These are phyloP conservation scores for Colistium nudipinnis DNA, from an alignment of 2,113 vertebrate species.

Conservation along the genomic window DNA sequence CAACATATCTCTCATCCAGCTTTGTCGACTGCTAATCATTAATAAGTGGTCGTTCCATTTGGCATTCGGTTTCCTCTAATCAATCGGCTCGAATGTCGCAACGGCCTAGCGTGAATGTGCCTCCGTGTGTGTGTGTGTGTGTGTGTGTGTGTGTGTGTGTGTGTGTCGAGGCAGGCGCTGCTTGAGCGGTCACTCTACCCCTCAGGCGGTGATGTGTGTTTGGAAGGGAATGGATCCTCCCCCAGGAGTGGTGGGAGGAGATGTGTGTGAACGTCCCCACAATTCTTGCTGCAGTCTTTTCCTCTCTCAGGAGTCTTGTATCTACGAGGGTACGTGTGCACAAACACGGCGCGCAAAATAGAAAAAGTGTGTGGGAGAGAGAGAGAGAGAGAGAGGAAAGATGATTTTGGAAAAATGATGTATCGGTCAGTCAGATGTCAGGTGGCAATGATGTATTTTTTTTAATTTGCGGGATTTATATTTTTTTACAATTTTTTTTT, in stretches of 20 bases:
- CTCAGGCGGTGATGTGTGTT: conserved; percentile 78
- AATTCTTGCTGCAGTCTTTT: conserved; percentile 71
- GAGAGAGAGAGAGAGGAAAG: too few species aligned
- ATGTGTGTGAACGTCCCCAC: conserved; percentile 64
- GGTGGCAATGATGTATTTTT: too few species aligned
- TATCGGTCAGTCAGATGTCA: too few species aligned
- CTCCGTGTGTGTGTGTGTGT: conserved; percentile 38
- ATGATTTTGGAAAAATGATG: too few species aligned
- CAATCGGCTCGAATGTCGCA: conserved; percentile 65
- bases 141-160: conserved; percentile 30
- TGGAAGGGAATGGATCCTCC: conserved; percentile 81
- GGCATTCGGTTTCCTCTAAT: conserved; percentile 67
- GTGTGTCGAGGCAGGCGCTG: conserved; percentile 63
- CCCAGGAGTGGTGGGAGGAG: conserved; percentile 70
- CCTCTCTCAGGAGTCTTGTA: conserved; percentile 39
- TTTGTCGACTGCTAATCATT: conserved; percentile 63
- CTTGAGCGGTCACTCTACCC: conserved; percentile 82
- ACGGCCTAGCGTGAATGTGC: conserved; percentile 34
- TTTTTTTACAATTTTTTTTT: too few species aligned
- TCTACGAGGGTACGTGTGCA: background rate
- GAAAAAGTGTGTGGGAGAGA: too few species aligned
- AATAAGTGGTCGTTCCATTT: conserved; percentile 62
- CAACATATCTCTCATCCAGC: conserved; percentile 23
- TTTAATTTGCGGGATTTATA: too few species aligned
- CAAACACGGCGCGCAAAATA: background rate